Conservation (phyloP, 2,797 vertebrate species). For the Acanthiza pusilla region DNA sequence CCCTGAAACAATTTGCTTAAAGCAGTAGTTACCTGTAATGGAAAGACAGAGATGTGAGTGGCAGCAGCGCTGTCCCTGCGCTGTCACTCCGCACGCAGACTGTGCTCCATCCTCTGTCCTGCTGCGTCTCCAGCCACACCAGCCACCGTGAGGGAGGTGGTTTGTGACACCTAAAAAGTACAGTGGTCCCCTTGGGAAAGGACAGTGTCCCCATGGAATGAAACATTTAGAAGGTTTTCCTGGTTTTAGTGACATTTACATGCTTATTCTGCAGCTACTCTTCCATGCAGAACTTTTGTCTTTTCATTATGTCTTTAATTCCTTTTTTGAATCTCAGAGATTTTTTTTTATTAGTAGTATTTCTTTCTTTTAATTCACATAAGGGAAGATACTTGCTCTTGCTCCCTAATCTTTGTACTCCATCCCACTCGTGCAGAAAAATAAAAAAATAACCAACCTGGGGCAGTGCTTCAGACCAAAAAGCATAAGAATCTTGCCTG, state of each 20-base stretch:
- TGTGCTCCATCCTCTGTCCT: no score
- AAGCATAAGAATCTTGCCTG: neutral
- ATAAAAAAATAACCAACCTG: neutral
- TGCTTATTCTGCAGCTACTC: neutral
- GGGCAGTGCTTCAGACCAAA: neutral
- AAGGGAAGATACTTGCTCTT: neutral
- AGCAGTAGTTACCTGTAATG: constrained; percentile 74
- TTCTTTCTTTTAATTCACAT: neutral
- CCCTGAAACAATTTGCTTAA: constrained; percentile 75
- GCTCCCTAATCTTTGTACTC: neutral
- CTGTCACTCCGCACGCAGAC: neutral
- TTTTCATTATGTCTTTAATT: neutral
- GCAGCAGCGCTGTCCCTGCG: constrained; percentile 58
- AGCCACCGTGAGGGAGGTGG: neutral
- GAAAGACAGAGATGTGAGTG: constrained; percentile 62
- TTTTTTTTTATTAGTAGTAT: neutral
- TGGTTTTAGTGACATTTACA: neutral
- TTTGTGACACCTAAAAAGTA: neutral
- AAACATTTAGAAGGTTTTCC: neutral
- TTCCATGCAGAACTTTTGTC: neutral
- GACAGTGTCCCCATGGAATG: neutral
- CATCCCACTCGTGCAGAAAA: neutral
- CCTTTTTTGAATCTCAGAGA: neutral
- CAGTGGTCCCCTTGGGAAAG: neutral
- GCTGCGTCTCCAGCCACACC: neutral